Conservation (phyloP, 1,140 invertebrate species). For the Myzus persicae region DNA sequence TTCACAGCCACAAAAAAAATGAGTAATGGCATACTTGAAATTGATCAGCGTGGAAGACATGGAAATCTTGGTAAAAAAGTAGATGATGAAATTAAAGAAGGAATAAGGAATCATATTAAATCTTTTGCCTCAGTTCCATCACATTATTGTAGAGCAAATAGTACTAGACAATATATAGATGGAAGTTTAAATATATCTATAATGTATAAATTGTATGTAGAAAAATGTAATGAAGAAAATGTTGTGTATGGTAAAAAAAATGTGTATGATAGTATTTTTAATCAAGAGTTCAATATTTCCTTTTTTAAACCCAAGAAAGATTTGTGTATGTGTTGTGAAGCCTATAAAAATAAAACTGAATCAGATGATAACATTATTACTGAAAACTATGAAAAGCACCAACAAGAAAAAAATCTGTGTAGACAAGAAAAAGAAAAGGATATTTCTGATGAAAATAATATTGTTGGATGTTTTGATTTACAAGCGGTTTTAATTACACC, state of each 20-base stretch:
- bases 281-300: background rate
- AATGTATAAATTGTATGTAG: conserved; percentile 2
- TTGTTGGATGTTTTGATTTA: background rate
- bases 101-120: background rate
- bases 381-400: background rate
- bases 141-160: background rate
- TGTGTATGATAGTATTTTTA: background rate
- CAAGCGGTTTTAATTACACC: background rate
- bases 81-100: background rate
- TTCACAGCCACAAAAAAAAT: background rate
- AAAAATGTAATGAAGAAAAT: conserved; percentile 18
- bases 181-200: background rate
- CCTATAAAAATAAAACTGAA: conserved; percentile 5
- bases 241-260: background rate
- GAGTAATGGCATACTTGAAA: background rate
- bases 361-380: background rate
- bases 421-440: conserved; percentile 1
- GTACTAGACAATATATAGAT: background rate
- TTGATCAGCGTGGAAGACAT: background rate
- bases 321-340: background rate
- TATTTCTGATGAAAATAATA: background rate
- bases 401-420: conserved; percentile 1
- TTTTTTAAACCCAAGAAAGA: background rate
- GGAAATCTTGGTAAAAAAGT: background rate
- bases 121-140: background rate